These are phyloP conservation scores for Latrodectus hesperus DNA, from an alignment of 2,888 invertebrate species.

Conservation along the genomic window DNA sequence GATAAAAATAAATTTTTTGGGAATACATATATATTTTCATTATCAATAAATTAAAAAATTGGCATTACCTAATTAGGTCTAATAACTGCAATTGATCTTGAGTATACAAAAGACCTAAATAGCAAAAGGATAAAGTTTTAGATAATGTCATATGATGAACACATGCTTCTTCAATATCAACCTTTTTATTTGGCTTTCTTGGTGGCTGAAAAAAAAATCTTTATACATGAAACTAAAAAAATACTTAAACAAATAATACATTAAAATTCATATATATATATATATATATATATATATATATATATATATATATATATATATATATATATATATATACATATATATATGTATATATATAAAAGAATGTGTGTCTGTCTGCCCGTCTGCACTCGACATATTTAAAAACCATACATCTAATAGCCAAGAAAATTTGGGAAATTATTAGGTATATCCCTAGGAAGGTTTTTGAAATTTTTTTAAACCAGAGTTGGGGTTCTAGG, in stretches of 20 bases:
- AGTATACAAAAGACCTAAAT: constrained; percentile 55
- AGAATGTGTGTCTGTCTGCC: too few species aligned
- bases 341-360: too few species aligned
- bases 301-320: too few species aligned
- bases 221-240: not conserved
- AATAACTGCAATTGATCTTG: constrained; percentile 33
- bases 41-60: not conserved
- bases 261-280: not conserved
- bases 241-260: not conserved
- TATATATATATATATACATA: too few species aligned
- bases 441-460: too few species aligned
- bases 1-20: too few species aligned
- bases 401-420: too few species aligned
- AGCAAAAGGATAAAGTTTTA: constrained; percentile 54
- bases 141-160: constrained; percentile 31
- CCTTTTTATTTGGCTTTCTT: not conserved
- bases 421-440: too few species aligned
- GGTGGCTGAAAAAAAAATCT: not conserved
- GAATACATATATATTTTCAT: not conserved
- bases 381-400: too few species aligned
- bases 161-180: not conserved
- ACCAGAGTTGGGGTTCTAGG: too few species aligned
- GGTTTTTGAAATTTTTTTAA: too few species aligned
- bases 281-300: too few species aligned
- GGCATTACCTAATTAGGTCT: constrained; percentile 53